These are phyloP conservation scores for Chironomus tepperi DNA, from an alignment of 1,140 invertebrate genomes.

Conservation along the genomic window DNA sequence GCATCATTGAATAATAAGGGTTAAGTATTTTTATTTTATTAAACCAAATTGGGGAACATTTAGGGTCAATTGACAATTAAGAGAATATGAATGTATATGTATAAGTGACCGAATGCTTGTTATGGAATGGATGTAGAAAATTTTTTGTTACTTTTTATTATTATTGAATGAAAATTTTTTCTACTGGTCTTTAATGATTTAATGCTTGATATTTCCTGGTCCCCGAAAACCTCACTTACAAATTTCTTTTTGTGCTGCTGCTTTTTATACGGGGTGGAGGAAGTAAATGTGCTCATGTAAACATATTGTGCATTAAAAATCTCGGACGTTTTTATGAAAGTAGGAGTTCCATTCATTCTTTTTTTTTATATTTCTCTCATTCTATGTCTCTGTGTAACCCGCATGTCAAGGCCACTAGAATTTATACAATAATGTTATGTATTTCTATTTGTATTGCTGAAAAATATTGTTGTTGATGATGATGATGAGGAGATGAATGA, in stretches of 20 bases:
- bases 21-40: constrained; percentile 24
- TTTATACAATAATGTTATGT: neutral
- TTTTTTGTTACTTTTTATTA: constrained; percentile 2
- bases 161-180: neutral
- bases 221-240: neutral
- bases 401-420: constrained; percentile 22
- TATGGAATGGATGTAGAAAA: neutral
- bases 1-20: constrained; percentile 10
- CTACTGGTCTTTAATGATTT: constrained; percentile 13
- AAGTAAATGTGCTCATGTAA: neutral
- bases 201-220: constrained; percentile 8
- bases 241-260: neutral
- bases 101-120: too few relatives aligned
- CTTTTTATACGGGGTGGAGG: neutral
- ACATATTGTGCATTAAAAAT: neutral
- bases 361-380: neutral
- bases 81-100: neutral
- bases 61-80: constrained; percentile 22
- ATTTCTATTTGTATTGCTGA: neutral
- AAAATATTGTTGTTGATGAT: neutral
- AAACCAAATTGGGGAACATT: constrained; percentile 22
- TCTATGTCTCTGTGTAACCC: neutral
- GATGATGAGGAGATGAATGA: neutral
- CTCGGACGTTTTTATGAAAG: neutral
- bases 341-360: neutral